Base-by-base conservation (phyloP, 53 echinoderm and acorn worm genomes). In the Crossaster papposus region DNA sequence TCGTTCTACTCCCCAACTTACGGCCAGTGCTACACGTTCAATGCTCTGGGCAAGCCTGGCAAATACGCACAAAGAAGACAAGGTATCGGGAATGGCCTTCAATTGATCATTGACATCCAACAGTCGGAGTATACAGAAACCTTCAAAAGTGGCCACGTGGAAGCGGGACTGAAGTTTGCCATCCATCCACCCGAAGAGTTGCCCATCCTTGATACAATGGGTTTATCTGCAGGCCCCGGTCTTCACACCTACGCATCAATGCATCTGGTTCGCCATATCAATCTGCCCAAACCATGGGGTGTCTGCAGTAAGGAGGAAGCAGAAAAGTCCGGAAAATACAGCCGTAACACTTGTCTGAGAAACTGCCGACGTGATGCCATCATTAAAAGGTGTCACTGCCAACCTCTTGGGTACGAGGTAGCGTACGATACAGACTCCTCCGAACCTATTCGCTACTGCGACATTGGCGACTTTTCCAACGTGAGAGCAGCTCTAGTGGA, bases 1-100 rank as follows among this genome's bases (percentile, higher is more conserved):
- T 22, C 50, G 0, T 64, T 29, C 68, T 90, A 77, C 52, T 83
- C 83, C 15, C 83, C 76, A 36, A 4, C 24, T 26, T 90, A 83
- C 78, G 90, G 90, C 17, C 77, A 44, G 20, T 90, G 90, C 71
- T 90, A 75, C 83, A 75, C 75, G 2, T 90, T 90, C 38, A 75
- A 58, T 36, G 36, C 30, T 3, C 29, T 0, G 20, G 28, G 35
- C 4, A 6, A 31, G 14, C 5, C 5, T 44, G 4, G 23, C 10
- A 0, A 54, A 20, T 53, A 20, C 70, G 28, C 55, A 6, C 90
- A 90, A 76, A 77, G 28, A 22, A 64, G 31, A 18, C 74, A 81
- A 54, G 90, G 90, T 18, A 74, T 82, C 76, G 90, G 82, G 17
- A 82, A 82, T 36, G 90, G 90, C 3, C 82, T 90, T 5, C 54